Base-by-base conservation (phyloP, 2,797 vertebrate species). In the Esox masquinongy region DNA sequence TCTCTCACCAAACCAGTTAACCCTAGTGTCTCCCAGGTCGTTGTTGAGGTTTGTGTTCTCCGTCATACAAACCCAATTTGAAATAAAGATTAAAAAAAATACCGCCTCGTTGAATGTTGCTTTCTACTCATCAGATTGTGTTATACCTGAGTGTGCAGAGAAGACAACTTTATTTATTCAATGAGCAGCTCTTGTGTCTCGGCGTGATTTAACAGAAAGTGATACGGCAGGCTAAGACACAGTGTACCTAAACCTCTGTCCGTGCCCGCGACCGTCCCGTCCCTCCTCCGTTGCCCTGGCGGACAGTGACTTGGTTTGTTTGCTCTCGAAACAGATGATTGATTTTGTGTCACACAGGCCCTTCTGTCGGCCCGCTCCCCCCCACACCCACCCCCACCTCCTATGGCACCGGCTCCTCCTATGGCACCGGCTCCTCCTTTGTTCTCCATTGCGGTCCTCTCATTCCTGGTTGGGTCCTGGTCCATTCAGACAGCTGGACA, bases 261-360 rank as follows among this genome's bases (percentile, higher is more conserved):
- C 15, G 66, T 31, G 16, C 53, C 14, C 34, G 15, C 50, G 66
- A 61, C 64, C 53, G 7, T 39, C 36, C 4, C 36, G 1, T 39
- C 39, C 49, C 6, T 74, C 66, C 77, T 74, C 12, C 29, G 36
- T 71, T 75, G 74, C 73, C 50, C 69, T 69, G 53, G 77, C 19
- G 5, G 80, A 88, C 80, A 82, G 82, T 75, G 80, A 79, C 61
- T 75, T 36, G 81, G 74, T 77, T 84, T 86, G 83, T 88, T 89
- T 86, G 74, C 75, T 71, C 74, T 47, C 76, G 74, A 87, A 87
- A 88, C 85, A 87, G 82, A 89, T 86, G 86, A 90, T 88, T 85
- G 89, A 90, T 90, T 90, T 87, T 88, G 84, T 88, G 80, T 88
- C 82, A 76, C 77, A 75, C 82, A 63, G 74, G 80, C 79, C 80